Base-by-base conservation (phyloP, 1,140 invertebrate species). In the Harlomillsia oculata region DNA sequence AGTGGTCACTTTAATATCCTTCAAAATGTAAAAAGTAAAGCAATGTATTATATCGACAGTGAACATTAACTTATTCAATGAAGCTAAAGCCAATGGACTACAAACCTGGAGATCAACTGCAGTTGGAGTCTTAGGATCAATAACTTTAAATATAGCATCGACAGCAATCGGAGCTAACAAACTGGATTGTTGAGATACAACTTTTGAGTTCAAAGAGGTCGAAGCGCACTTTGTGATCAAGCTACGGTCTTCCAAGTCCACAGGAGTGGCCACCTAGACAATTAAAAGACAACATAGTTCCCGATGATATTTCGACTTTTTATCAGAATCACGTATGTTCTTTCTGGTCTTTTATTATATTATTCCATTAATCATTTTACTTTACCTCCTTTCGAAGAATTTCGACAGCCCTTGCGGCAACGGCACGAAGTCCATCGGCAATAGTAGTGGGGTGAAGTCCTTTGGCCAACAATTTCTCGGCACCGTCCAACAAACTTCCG, bases 371-470 rank as follows among this genome's bases (percentile, higher is more conserved):
- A n/a, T n/a, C n/a, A n/a, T n/a, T n/a, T n/a, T n/a, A n/a, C n/a
- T 39, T 16, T 37, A 53, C 53, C 25, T 63, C 64, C 18, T 60
- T 57, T 20, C 61, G 36, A 14, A 65, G 37, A 54, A 98, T 89
- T 72, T 92, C 81, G 36, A 92, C 80, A 64, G 88, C 84, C 71
- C 91, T 84, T 32, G 73, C 70, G 11, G 92, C 82, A 53, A 94
- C 96, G 64, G 83, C 82, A 70, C 97, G 90, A 70, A 99, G 99
- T 20, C 92, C 83, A 68, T 99, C 95, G 8, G 94, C 97, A 63
- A 99, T 98, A 5, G 82, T 83, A 16, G 95, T 97, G 13, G 97
- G 96, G 73, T 99, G 97, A 69, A 99, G 91, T 56, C 95, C 97
- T 75, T 91, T 92, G 45, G 81, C 78, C 23, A 99, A 73, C 0